Evolutionary conservation across 2,888 invertebrate species (phyloP).

Genomic region (Tachina fera): DNA sequence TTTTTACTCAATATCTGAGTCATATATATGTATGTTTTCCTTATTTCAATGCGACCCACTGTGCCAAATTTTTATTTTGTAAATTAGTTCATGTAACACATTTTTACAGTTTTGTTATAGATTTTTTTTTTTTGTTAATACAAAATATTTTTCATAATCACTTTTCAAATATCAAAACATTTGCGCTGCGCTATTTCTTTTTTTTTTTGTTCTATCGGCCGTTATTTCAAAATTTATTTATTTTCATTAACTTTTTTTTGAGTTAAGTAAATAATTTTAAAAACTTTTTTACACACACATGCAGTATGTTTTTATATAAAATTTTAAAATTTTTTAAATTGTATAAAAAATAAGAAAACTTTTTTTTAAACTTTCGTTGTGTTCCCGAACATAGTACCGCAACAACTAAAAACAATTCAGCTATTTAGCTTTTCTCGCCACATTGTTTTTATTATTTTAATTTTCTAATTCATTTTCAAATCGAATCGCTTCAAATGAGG

Average conservation of each 20-base stretch:
- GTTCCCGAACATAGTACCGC: conserved; percentile 67
- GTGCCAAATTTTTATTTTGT: conserved; percentile 54
- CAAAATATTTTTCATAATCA: conserved; percentile 19
- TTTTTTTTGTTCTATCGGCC: conserved; percentile 34
- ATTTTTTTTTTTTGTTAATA: neutral
- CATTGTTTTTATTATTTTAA: conserved; percentile 50
- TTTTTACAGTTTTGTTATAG: conserved; percentile 19
- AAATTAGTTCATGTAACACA: conserved; percentile 28
- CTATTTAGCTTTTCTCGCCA: conserved; percentile 68
- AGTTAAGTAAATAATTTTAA: neutral
- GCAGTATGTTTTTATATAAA: conserved; percentile 2
- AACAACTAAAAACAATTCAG: conserved; percentile 65
- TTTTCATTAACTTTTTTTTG: neutral
- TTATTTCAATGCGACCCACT: conserved; percentile 57
- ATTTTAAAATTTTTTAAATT: conserved; percentile 13
- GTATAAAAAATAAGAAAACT: neutral
- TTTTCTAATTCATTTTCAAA: conserved; percentile 69
- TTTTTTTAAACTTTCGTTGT: conserved; percentile 61
- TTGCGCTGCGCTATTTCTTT: neutral
- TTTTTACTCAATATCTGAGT: conserved; percentile 39
- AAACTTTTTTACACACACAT: conserved; percentile 14
- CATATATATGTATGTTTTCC: conserved; percentile 27
- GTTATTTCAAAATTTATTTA: conserved; percentile 30
- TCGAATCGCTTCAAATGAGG: conserved; percentile 65
- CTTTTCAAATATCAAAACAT: neutral